phyloP scores from a whole-genome alignment of 2,888 invertebrate species.

The Odontomyia ornata region DNA sequence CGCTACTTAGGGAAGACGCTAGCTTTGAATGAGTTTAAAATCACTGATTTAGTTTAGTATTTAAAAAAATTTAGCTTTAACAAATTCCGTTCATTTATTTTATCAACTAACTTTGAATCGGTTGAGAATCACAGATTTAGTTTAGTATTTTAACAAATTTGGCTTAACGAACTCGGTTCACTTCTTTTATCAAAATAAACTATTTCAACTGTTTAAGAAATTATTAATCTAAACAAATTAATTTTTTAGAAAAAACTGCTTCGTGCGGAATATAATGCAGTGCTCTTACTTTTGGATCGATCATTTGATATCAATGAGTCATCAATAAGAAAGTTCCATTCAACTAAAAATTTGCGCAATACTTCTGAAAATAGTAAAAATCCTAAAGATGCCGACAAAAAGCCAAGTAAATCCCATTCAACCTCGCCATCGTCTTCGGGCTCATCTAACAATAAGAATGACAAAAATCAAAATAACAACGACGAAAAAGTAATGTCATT shows the following conservation, averaged over 20 bases:
- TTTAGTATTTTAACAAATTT: too few species aligned
- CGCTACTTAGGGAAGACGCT: too few species aligned
- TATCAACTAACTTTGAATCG: too few species aligned
- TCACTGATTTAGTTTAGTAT: too few species aligned
- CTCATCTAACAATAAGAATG: constrained; percentile 52
- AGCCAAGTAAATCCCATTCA: not conserved
- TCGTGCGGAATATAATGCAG: constrained; percentile 58
- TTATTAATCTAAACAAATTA: too few species aligned
- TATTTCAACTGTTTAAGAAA: too few species aligned
- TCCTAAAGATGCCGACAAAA: not conserved
- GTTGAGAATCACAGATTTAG: too few species aligned
- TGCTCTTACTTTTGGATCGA: constrained; percentile 57
- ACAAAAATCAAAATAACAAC: constrained; percentile 68
- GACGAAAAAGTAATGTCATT: constrained; percentile 77
- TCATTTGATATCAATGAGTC: constrained; percentile 57
- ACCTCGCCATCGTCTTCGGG: constrained; percentile 43
- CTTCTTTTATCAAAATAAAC: too few species aligned
- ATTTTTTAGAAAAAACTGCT: constrained; percentile 21
- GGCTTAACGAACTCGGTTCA: too few species aligned
- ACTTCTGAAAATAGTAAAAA: not conserved
- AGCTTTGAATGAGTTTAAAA: too few species aligned
- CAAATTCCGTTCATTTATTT: too few species aligned
- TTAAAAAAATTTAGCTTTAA: too few species aligned
- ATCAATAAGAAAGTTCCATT: constrained; percentile 55
- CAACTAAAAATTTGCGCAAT: constrained; percentile 34